Evolutionary conservation across 30 jellyfish, hydroid and myxozoan genomes (phyloP).

Genomic region (Rhopilema esculentum): DNA sequence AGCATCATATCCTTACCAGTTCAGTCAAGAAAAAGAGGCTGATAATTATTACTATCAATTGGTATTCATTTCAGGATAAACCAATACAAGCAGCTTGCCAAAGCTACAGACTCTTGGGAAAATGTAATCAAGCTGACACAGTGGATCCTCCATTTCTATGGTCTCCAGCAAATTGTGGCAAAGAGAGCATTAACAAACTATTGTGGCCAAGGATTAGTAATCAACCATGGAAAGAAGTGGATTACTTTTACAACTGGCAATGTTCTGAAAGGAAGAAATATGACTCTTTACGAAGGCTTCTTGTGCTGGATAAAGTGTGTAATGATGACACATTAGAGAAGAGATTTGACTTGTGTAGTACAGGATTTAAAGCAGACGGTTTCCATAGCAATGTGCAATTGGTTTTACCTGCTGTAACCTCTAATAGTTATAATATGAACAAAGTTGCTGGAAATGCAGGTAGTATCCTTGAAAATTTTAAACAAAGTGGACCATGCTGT

Average conservation of each 20-base stretch:
- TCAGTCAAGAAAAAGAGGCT: too few species aligned
- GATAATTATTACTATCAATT: too few species aligned
- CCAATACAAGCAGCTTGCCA: not conserved
- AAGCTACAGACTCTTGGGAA: not conserved
- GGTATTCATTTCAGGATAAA: not conserved
- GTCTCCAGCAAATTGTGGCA: not conserved
- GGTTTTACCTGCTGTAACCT: too few species aligned
- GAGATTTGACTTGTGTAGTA: not conserved
- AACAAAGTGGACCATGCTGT: not conserved
- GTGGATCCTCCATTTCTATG: slow-evolving; percentile 7
- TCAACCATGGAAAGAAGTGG: not conserved
- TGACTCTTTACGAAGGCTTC: not conserved
- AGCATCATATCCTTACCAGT: too few species aligned
- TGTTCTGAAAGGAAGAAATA: not conserved
- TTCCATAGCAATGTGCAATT: not conserved
- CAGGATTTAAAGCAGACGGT: not conserved
- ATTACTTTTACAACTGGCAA: not conserved
- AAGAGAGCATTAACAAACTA: not conserved
- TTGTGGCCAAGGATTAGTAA: not conserved
- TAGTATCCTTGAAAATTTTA: too few species aligned
- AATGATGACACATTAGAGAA: not conserved
- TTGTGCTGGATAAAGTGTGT: not conserved
- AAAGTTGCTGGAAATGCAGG: not conserved
- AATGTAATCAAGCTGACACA: not conserved
- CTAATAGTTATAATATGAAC: too few species aligned